Evolutionary conservation across 2,888 invertebrate species (phyloP), one percentile per base, ranked within the genome.

Genomic region (Gandaritis pyraliata): DNA sequence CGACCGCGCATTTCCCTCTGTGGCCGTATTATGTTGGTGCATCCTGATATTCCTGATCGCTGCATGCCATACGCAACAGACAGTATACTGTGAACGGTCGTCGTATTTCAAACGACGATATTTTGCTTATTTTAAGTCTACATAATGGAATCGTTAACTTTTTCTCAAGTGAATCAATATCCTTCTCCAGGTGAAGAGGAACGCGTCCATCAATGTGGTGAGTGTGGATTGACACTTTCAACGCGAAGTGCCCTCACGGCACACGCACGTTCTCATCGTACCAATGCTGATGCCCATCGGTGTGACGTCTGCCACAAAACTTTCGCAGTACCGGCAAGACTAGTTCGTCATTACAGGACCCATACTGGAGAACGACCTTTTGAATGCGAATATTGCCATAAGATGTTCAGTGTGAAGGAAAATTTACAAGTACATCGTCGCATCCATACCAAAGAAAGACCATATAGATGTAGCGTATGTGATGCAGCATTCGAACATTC

Each of bases 351-450:
- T 81, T 97, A 97, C 83, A 94, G 97, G 64, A 97, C 97, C 10
- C 97, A 97, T 82, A 97, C 97, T 23, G 97, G 97, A 39, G 97
- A 97, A 82, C 95, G 97, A 73, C 97, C 98, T 0, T 98, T 97
- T 84, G 95, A 96, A 84, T 98, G 97, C 87, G 97, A 98, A 84
- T 97, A 96, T 85, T 98, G 97, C 90, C 96, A 96, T 86, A 98
- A 98, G 86, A 96, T 96, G 79, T 98, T 98, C 88, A 97, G 97
- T 80, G 97, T 97, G 8, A 97, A 97, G 86, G 97, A 97, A 86
- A 98, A 98, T 84, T 92, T 98, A 61, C 97, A 97, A 88, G 97
- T 97, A 12, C 98, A 98, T 84, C 93, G 95, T 43, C 94, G 98
- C 62, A 97, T 97, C 70, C 98, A 98, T 85, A 98, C 97, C 62